These are phyloP conservation scores for Scrobipalpa costella DNA, from an alignment of 2,888 invertebrate species.

Conservation along the genomic window DNA sequence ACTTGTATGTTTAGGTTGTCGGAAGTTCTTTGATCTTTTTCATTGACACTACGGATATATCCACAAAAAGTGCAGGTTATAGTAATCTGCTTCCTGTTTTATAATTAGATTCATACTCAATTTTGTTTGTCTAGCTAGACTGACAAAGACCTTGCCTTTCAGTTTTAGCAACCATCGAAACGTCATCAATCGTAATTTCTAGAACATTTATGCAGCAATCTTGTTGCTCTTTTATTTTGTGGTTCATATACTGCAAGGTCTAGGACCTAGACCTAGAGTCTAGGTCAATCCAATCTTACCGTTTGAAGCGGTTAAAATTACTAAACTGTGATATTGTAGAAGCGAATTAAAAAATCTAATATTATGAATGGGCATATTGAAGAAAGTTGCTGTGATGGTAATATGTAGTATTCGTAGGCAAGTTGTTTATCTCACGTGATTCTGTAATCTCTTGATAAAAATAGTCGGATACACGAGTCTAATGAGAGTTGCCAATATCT, in stretches of 20 bases:
- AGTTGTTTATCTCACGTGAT: conserved; percentile 8
- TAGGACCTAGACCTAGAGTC: not conserved
- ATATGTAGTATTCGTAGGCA: not conserved
- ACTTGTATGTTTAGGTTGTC: too few relatives aligned
- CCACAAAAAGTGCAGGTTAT: too few relatives aligned
- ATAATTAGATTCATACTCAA: not conserved
- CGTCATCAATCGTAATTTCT: not conserved
- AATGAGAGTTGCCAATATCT: not conserved
- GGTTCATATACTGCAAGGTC: not conserved
- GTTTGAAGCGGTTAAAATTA: too few relatives aligned
- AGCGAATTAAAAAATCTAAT: too few relatives aligned
- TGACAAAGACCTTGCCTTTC: not conserved
- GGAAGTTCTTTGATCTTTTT: too few relatives aligned
- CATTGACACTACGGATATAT: too few relatives aligned
- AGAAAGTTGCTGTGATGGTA: not conserved
- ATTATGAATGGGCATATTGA: too few relatives aligned
- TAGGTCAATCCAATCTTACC: too few relatives aligned
- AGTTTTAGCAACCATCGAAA: not conserved
- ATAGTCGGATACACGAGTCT: conserved; percentile 9
- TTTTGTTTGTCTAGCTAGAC: not conserved
- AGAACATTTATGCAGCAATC: not conserved
- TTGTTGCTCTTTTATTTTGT: not conserved
- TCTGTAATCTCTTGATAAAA: not conserved
- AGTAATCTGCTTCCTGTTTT: not conserved
- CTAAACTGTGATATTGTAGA: too few relatives aligned